Conservation (phyloP, 2,888 invertebrate species). For the Ophonus ardosiacus region DNA sequence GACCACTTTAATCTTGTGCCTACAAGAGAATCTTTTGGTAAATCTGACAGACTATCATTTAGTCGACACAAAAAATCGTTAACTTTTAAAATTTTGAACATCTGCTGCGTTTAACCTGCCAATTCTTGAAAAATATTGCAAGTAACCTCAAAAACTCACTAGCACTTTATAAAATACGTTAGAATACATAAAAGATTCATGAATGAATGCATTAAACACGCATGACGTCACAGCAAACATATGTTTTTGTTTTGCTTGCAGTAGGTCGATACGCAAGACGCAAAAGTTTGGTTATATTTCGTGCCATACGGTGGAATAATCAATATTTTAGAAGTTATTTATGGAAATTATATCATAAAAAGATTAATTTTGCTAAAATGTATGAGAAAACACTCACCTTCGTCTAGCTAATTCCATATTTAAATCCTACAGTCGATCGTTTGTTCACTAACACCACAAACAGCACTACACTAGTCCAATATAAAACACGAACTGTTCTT, state of each 20-base stretch:
- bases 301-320: conserved; percentile 27
- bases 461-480: conserved; percentile 34
- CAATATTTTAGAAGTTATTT: neutral
- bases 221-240: conserved; percentile 41
- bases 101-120: conserved; percentile 46
- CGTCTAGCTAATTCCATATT: conserved; percentile 69
- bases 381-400: conserved; percentile 66
- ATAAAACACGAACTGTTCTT: conserved; percentile 26
- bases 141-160: neutral
- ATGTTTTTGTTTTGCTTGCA: conserved; percentile 52
- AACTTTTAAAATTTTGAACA: conserved; percentile 46
- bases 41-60: conserved; percentile 30
- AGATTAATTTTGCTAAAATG: conserved; percentile 4
- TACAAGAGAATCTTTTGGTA: conserved; percentile 47
- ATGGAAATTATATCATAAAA: neutral
- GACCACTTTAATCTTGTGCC: conserved; percentile 49
- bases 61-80: conserved; percentile 33
- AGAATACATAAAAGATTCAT: conserved; percentile 40
- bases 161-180: conserved; percentile 3
- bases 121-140: conserved; percentile 39
- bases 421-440: conserved; percentile 9
- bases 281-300: conserved; percentile 50
- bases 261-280: neutral
- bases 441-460: conserved; percentile 14
- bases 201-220: conserved; percentile 24